These are phyloP conservation scores for Boloria euphrosyne DNA, from an alignment of 2,888 invertebrate genomes.

Conservation along the genomic window DNA sequence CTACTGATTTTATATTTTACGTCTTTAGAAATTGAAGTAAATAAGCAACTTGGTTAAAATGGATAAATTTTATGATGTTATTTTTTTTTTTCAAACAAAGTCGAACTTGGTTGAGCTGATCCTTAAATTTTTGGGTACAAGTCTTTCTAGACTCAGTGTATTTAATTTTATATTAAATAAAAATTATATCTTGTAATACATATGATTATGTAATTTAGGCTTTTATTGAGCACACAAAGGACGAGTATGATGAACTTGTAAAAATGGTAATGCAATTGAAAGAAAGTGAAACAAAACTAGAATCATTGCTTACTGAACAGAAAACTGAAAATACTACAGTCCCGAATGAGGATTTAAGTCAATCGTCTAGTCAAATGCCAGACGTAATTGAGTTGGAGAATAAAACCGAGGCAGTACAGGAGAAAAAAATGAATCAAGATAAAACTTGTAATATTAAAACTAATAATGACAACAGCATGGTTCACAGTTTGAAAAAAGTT, in stretches of 20 bases:
- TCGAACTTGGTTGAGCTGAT: too few relatives aligned
- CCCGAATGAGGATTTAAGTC: conserved; percentile 55
- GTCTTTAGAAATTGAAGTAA: too few relatives aligned
- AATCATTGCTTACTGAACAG: conserved; percentile 74
- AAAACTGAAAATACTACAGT: conserved; percentile 67
- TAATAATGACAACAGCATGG: conserved; percentile 51
- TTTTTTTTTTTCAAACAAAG: too few relatives aligned
- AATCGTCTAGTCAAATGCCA: conserved; percentile 22
- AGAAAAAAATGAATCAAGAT: conserved; percentile 48
- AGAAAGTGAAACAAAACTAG: conserved; percentile 87
- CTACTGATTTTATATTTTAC: too few relatives aligned
- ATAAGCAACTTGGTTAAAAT: too few relatives aligned
- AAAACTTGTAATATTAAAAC: conserved; percentile 53
- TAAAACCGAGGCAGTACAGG: conserved; percentile 41
- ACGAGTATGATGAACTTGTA: conserved; percentile 83
- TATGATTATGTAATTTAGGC: conserved; percentile 62
- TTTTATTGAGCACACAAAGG: conserved; percentile 77
- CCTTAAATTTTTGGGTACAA: too few relatives aligned
- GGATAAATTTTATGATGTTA: too few relatives aligned
- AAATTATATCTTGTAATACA: conserved; percentile 18
- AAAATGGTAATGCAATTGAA: conserved; percentile 86
- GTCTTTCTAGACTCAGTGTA: background rate
- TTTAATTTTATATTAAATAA: background rate
- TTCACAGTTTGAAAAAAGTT: conserved; percentile 69
- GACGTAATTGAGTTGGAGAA: conserved; percentile 41